Conservation (phyloP, 1,140 invertebrate genomes). For the Drosophila sechellia region DNA sequence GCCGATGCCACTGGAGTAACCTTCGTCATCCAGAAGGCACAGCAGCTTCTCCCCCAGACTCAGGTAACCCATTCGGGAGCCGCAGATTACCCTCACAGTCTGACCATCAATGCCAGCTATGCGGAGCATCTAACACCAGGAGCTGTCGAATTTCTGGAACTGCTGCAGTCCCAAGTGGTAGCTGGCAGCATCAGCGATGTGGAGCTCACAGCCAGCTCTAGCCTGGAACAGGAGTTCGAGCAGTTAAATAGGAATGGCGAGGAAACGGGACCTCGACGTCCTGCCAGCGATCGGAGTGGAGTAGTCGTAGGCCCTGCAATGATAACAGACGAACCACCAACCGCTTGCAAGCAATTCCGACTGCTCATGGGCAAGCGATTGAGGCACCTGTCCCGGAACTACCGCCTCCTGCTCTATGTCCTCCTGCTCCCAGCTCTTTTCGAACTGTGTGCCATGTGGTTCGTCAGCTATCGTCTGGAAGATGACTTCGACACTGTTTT, state of each 20-base stretch:
- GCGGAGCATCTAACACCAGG: conserved; percentile 46
- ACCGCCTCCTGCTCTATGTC: conserved; percentile 87
- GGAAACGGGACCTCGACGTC: neutral
- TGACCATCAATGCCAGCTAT: conserved; percentile 58
- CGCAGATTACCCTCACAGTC: conserved; percentile 11
- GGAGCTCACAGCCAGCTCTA: conserved; percentile 55
- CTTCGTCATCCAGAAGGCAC: conserved; percentile 33
- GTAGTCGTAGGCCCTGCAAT: conserved; percentile 85
- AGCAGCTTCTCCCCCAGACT: conserved; percentile 37
- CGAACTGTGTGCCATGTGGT: conserved; percentile 88
- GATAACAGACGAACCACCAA: conserved; percentile 53
- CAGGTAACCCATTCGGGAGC: conserved; percentile 27
- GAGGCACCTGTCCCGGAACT: conserved; percentile 87
- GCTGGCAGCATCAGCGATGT: conserved; percentile 48
- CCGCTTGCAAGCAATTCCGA: conserved; percentile 40
- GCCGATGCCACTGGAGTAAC: conserved; percentile 36
- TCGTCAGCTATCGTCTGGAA: conserved; percentile 88
- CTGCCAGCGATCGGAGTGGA: neutral
- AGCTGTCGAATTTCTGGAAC: conserved; percentile 56
- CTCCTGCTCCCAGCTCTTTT: conserved; percentile 88
- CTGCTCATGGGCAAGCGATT: conserved; percentile 86
- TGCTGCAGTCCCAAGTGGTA: conserved; percentile 52
- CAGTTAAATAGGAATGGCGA: conserved; percentile 60
- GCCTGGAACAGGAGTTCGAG: conserved; percentile 75
- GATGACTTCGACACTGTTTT: conserved; percentile 87